Evolutionary conservation across 2,797 vertebrate genomes (phyloP).

Genomic region (Sebastes hopkinsi): DNA sequence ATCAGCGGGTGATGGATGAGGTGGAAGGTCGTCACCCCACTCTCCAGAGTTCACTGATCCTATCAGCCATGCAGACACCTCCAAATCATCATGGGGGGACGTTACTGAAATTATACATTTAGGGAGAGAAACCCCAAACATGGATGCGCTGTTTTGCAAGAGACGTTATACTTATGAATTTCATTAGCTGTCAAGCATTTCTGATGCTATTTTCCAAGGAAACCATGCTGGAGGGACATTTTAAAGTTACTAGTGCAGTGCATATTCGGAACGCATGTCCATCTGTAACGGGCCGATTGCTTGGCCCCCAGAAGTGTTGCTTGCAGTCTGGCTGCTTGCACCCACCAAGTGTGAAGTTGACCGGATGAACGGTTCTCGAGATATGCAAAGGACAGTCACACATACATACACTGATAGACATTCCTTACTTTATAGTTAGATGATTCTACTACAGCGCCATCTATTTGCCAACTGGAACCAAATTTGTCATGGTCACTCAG

Average conservation of each 20-base stretch:
- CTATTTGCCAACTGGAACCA: no score
- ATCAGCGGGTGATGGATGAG: conserved; percentile 87
- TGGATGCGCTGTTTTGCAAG: neutral
- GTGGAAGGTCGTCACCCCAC: conserved; percentile 84
- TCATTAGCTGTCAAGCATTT: neutral
- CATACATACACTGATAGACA: no score
- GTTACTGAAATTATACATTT: conserved; percentile 65
- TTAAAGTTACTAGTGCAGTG: neutral
- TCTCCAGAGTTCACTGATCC: conserved; percentile 79
- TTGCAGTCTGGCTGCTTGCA: no score
- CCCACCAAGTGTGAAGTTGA: no score
- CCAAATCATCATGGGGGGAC: conserved; percentile 60
- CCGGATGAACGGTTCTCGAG: no score
- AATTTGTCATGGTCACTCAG: no score
- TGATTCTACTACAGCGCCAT: no score
- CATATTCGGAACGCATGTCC: no score
- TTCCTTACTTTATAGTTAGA: no score
- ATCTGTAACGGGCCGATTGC: no score
- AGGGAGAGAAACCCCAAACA: conserved; percentile 15
- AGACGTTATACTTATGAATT: neutral
- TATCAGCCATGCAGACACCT: conserved; percentile 80
- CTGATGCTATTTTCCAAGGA: neutral
- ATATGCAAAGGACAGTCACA: no score
- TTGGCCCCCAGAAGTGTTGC: no score
- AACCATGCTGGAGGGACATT: neutral